Base-by-base conservation (phyloP, 2,113 vertebrate genomes). In the Calcarius ornatus region DNA sequence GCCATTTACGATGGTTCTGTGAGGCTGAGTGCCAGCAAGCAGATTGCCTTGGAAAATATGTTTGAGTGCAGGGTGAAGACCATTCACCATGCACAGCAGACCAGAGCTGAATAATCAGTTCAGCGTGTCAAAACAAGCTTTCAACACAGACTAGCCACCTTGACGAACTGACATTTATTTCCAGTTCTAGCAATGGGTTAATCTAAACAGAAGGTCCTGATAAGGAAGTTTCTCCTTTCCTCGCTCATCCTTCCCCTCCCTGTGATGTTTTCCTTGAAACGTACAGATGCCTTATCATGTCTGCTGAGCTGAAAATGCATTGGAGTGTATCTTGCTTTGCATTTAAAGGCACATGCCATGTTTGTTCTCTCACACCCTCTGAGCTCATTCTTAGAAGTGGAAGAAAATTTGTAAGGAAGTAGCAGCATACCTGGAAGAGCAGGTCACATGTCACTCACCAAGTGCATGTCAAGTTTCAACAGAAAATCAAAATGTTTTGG, bases 1-100 rank as follows among this genome's bases (percentile, higher is more conserved):
- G 68, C 70, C 64, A 66, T 73, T 97, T 95, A 77, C 0, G 1
- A 66, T 14, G 68, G 73, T 48, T 81, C 65, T 42, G 65, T 16
- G 76, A 92, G 70, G 80, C 79, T 66, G 50, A 90, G 45, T 85
- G 80, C 82, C 85, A 93, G 89, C 35, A 71, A 96, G 45, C 77
- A 96, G 80, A 92, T 89, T 95, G 82, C 82, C 57, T 86, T 81
- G 68, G 66, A 96, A 95, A 94, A 47, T 19, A 30, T 37, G 31
- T 86, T 64, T 3, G 3, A 85, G 56, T 2, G 4, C 38, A 64
- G 56, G 31, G 45, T 45, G 27, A 87, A 56, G 64, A 59, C 37
- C 11, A 37, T 80, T 92, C 82, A 43, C 54, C 45, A 50, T 16
- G 8, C 48, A 80, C 10, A 72, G 53, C 15, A 86, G 47, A 88